Base-by-base conservation (phyloP, 2,888 invertebrate species). In the Macrosoma leucophasiata region DNA sequence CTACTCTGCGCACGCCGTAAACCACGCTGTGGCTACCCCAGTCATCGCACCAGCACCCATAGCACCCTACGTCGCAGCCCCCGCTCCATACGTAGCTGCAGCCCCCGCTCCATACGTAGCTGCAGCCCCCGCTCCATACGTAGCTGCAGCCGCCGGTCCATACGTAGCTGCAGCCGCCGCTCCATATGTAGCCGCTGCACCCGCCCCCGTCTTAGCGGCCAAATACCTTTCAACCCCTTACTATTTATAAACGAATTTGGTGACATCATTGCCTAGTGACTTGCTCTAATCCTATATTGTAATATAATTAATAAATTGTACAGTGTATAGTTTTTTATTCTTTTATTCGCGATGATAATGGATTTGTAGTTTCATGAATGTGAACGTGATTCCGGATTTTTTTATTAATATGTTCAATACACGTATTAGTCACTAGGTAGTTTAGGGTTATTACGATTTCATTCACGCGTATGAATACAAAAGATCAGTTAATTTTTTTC, bases 1-100 rank as follows among this genome's bases (percentile, higher is more conserved):
- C 8, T 93, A 91, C 73, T 91, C 91, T 39, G 91, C 91, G 0
- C 92, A 91, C 52, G 82, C 89, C 11, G 85, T 92, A 34, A 91
- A 92, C 73, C 92, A 92, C 52, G 92, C 92, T 0, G 86, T 91
- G 3, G 91, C 91, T 13, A 84, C 90, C 6, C 92, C 92, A 0
- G 85, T 88, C 3, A 59, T 82, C 1, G 77, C 84, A 0, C 55
- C 84, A 8, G 63, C 73, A 13, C 54, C 62, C 2, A 46, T 72
- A 12, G 71, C 84, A 45, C 74, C 51, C 31, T 55, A 58, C 42
- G 55, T 64, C 3, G 62, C 65, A 4, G 55, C 55, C 4, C 41
- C 48, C 4, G 48, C 56, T 4, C 50, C 50, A 4, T 34, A 41
- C 12, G 54, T 60, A 4, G 35, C 50, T 8, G 39, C 46, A 5